Evolutionary conservation across 1,140 invertebrate species (phyloP), one percentile per base, ranked within the genome.

Genomic region (Drosophila arawakana): DNA sequence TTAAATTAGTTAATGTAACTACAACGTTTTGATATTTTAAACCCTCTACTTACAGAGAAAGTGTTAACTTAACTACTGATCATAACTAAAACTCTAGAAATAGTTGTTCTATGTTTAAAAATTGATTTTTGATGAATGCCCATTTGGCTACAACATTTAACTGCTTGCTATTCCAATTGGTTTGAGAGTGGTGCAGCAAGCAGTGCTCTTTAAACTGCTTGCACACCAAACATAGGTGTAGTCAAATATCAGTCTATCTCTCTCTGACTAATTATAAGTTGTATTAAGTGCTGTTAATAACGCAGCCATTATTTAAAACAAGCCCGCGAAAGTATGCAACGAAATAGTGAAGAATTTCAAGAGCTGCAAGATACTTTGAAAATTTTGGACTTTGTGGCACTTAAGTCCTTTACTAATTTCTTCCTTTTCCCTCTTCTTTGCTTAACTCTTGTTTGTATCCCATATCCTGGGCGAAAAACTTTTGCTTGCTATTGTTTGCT

Each of bases 401-500:
- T 78, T 57, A 61, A 82, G 72, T 50, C 76, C 66, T 80, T 80
- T 76, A 63, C 70, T 84, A 76, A 84, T 89, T 84, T 79, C 62
- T 78, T 57, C 65, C 47, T 30, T 30, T 30, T 6, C 5, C 25
- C 25, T 6, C 3, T 30, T 5, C 10, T 41, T 63, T 69, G 80
- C 50, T 72, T 55, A 67, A 52, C 61, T 65, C 46, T 66, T 69
- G 21, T 46, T 65, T 44, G 25, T 37, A n/a, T 15, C 13, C 37
- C 44, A 25, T 52, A 25, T 70, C 15, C 50, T 60, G 41, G 21
- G 57, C 9, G 11, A 10, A 55, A 72, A 30, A 30, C 25, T 30
- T 46, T 66, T 68, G 59, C 11, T 15, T 68, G 74, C 73, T 71
- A 90, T 89, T 89, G 81, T 90, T 89, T 85, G 86, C 85, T 89